Percentiles rank a stretch among this genome's conserved stretches.
Conservation (phyloP, 2,113 vertebrate species). For the Elachura formosa region DNA sequence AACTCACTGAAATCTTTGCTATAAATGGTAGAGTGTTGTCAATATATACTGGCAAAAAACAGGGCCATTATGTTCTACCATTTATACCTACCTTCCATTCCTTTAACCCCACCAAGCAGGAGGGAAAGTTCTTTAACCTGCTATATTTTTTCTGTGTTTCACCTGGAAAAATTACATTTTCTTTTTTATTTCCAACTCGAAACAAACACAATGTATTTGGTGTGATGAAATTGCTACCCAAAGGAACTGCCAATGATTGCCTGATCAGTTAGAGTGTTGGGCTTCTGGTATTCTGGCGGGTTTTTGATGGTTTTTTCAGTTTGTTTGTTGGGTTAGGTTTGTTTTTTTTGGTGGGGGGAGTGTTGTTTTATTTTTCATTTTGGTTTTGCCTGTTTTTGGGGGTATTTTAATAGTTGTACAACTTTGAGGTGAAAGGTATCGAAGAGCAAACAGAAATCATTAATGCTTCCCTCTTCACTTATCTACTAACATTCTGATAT, state of each 20-base stretch:
- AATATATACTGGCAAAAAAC: neutral
- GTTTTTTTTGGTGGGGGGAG: too few species aligned
- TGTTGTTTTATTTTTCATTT: neutral
- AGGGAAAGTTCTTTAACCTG: neutral
- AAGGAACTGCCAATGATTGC: neutral
- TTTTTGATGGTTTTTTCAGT: too few species aligned
- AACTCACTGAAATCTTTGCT: neutral
- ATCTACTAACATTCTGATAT: neutral
- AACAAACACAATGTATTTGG: neutral
- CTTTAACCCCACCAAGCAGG: neutral
- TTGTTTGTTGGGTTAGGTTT: neutral
- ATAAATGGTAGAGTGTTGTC: neutral
- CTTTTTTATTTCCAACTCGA: neutral
- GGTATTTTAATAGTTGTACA: neutral
- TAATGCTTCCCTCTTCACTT: neutral
- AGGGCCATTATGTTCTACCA: neutral
- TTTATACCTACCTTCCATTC: neutral
- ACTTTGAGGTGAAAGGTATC: neutral
- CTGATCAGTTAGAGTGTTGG: neutral
- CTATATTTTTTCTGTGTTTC: neutral
- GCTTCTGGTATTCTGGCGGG: too few species aligned
- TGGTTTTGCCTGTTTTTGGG: neutral
- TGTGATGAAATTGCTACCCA: neutral
- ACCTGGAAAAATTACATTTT: neutral
- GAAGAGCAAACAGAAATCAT: neutral